Conservation (phyloP, 1,140 invertebrate genomes). For the Caerostris darwini region DNA sequence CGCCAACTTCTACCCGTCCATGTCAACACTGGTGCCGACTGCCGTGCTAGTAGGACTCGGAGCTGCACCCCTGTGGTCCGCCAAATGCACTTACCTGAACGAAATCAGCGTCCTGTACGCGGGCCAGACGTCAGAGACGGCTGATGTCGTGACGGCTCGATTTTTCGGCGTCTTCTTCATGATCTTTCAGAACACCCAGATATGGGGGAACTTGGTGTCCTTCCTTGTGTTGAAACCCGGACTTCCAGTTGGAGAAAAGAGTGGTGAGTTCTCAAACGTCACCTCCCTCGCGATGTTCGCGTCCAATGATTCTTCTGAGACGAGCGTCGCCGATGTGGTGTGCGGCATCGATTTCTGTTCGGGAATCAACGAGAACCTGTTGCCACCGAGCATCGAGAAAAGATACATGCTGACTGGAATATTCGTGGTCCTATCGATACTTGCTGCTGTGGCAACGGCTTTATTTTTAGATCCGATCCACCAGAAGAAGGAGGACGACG, state of each 20-base stretch:
- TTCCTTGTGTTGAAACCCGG: conserved; percentile 81
- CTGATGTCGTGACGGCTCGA: conserved; percentile 94
- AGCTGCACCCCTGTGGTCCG: conserved; percentile 97
- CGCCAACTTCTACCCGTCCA: conserved; percentile 94
- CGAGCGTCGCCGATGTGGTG: not conserved
- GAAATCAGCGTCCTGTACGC: conserved; percentile 91
- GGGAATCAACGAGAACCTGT: conserved; percentile 83
- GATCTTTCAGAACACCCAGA: conserved; percentile 96
- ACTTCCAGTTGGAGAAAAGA: not conserved
- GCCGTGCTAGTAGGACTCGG: conserved; percentile 93
- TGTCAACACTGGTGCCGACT: conserved; percentile 95
- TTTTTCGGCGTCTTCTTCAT: conserved; percentile 99
- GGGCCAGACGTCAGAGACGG: conserved; percentile 84
- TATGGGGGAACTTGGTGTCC: conserved; percentile 98
- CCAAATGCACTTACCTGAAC: conserved; percentile 97
- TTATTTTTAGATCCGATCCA: conserved; percentile 94
- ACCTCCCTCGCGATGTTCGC: not conserved
- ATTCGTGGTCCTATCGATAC: conserved; percentile 91
- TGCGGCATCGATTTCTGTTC: conserved; percentile 73
- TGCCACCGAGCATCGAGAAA: conserved; percentile 90
- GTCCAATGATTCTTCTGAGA: not conserved
- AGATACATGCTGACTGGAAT: conserved; percentile 94
- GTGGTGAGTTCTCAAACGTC: not conserved
- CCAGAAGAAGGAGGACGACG: conserved; percentile 83
- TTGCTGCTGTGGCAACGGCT: conserved; percentile 92